These are phyloP conservation scores for Suricata suricatta DNA, from an alignment of 2,113 vertebrate genomes.

Conservation along the genomic window DNA sequence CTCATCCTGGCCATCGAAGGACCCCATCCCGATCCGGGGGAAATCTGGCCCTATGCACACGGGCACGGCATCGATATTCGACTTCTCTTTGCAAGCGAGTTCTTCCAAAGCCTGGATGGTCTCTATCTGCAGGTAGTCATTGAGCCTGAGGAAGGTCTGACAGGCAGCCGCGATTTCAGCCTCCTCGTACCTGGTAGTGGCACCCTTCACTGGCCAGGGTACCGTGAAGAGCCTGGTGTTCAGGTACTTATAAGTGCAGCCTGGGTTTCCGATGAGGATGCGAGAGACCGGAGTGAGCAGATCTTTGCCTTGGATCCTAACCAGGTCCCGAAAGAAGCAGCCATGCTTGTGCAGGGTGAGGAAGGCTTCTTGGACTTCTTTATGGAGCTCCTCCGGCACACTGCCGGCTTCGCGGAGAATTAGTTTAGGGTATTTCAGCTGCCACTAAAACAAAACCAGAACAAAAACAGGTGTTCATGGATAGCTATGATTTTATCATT, in stretches of 20 bases:
- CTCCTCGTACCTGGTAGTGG: conserved; percentile 86
- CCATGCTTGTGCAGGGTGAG: conserved; percentile 85
- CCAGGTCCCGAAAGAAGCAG: conserved; percentile 94
- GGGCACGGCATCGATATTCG: conserved; percentile 56
- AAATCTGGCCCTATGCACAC: conserved; percentile 70
- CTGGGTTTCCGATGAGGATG: conserved; percentile 93
- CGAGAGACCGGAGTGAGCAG: conserved; percentile 94
- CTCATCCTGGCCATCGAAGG: conserved; percentile 45
- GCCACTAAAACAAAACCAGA: conserved; percentile 88
- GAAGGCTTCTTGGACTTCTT: conserved; percentile 89
- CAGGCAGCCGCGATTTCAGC: conserved; percentile 90
- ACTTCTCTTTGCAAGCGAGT: conserved; percentile 67
- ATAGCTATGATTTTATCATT: neutral
- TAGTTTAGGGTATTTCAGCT: conserved; percentile 93
- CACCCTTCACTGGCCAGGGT: conserved; percentile 91
- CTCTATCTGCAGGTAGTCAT: conserved; percentile 90
- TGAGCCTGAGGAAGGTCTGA: conserved; percentile 93
- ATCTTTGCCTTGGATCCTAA: conserved; percentile 94
- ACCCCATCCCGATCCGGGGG: conserved; percentile 56
- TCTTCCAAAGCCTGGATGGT: conserved; percentile 81
- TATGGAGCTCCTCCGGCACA: conserved; percentile 89
- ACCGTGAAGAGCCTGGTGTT: conserved; percentile 96
- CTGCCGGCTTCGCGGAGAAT: conserved; percentile 87
- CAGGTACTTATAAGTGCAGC: conserved; percentile 96
- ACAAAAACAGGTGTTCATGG: neutral